Evolutionary conservation across 2,797 vertebrate genomes (phyloP).

Genomic region (Toxotes lorentzi): DNA sequence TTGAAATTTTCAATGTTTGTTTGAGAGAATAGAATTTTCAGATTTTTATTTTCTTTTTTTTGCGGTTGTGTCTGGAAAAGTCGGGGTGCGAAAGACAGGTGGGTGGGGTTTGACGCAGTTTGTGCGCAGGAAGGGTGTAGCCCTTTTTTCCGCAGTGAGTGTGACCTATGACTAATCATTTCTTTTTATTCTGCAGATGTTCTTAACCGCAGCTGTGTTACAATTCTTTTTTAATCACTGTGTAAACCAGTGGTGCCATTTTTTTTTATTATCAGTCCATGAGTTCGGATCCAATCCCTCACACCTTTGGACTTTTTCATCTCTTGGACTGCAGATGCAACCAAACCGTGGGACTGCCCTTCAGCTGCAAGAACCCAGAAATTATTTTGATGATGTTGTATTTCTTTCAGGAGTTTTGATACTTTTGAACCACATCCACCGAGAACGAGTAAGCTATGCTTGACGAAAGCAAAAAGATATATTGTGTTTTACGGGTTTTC

Average conservation of each 20-base stretch:
- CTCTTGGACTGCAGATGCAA: slow-evolving; percentile 19
- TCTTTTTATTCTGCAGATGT: slow-evolving; percentile 76
- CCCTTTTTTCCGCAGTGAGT: slow-evolving; percentile 84
- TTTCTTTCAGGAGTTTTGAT: slow-evolving; percentile 40
- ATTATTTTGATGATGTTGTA: slow-evolving; percentile 6
- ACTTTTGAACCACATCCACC: neutral
- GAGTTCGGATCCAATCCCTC: slow-evolving; percentile 15
- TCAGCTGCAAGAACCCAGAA: slow-evolving; percentile 12
- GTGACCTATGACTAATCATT: slow-evolving; percentile 83
- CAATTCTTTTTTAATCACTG: slow-evolving; percentile 34
- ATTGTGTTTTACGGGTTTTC: slow-evolving; percentile 16
- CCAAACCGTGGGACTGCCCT: slow-evolving; percentile 4
- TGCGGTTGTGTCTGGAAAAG: neutral
- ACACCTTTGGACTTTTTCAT: slow-evolving; percentile 46
- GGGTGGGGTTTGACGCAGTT: slow-evolving; percentile 89
- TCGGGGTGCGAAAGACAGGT: slow-evolving; percentile 39
- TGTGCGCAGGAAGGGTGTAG: slow-evolving; percentile 86
- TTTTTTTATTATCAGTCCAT: slow-evolving; percentile 18
- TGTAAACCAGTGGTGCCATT: slow-evolving; percentile 31
- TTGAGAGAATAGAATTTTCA: slow-evolving; percentile 1
- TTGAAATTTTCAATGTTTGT: slow-evolving; percentile 23
- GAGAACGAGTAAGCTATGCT: neutral
- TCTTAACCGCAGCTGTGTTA: slow-evolving; percentile 47
- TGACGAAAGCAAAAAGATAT: neutral
- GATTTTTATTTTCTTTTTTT: neutral